Evolutionary conservation across 2,888 invertebrate species (phyloP).

Genomic region (Heliconius hortense): DNA sequence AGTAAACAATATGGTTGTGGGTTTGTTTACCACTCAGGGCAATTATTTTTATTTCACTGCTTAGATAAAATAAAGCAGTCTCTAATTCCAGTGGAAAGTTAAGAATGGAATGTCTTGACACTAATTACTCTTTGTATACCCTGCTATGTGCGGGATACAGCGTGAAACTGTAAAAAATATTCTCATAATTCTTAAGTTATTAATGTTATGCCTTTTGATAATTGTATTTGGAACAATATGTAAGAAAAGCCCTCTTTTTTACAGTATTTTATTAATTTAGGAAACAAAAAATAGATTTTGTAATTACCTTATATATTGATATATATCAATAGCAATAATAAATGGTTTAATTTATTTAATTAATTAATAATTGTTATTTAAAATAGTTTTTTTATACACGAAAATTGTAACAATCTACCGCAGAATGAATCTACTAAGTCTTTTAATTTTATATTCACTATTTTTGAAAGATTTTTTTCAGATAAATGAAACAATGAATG

Average conservation of each 20-base stretch:
- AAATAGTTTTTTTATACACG: background rate
- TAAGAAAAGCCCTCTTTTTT: slow-evolving; percentile 5
- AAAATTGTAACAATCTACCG: background rate
- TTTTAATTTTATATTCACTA: background rate
- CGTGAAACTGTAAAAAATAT: background rate
- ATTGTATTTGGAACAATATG: background rate
- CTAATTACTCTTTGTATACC: background rate
- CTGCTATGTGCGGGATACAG: background rate
- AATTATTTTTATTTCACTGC: too few species aligned
- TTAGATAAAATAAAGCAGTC: background rate
- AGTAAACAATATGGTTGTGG: too few species aligned
- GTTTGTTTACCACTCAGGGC: too few species aligned
- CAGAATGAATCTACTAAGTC: background rate
- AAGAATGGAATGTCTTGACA: background rate
- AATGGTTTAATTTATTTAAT: background rate
- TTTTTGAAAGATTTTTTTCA: background rate
- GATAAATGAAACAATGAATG: background rate
- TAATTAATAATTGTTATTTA: background rate
- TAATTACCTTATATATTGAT: background rate
- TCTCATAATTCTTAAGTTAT: background rate
- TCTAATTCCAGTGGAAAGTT: background rate
- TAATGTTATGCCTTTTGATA: background rate
- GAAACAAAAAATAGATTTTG: background rate
- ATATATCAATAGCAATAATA: background rate
- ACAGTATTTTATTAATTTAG: background rate